Conservation (phyloP, 1,140 invertebrate species). For the Saxidomus purpurata region DNA sequence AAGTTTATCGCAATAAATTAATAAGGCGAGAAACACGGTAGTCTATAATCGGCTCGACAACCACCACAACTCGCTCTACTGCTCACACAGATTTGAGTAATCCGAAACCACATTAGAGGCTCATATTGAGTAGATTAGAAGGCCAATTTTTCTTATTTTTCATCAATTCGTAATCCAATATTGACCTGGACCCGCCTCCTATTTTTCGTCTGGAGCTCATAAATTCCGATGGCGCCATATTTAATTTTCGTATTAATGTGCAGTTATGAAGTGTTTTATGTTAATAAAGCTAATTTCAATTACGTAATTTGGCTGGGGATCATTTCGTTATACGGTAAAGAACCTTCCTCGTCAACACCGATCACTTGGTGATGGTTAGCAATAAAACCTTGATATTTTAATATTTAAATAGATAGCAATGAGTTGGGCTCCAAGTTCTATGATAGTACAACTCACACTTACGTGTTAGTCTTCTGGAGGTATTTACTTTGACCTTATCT, state of each 20-base stretch:
- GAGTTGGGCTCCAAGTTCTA: no score
- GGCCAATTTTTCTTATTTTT: slow-evolving; percentile 64
- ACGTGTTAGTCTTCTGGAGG: no score
- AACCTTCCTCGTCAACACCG: no score
- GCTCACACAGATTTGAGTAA: slow-evolving; percentile 50
- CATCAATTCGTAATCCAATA: slow-evolving; percentile 62
- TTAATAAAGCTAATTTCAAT: background rate
- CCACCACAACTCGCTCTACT: slow-evolving; percentile 38
- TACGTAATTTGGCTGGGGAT: no score
- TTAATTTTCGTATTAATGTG: slow-evolving; percentile 1
- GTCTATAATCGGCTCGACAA: slow-evolving; percentile 59
- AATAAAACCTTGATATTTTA: no score
- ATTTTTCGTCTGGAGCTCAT: slow-evolving; percentile 28
- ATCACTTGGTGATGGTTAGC: no score
- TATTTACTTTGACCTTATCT: no score
- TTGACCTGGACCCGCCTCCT: slow-evolving; percentile 21
- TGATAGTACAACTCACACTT: no score
- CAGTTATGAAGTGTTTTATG: background rate
- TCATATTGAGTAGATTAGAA: slow-evolving; percentile 15
- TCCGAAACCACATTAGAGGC: slow-evolving; percentile 53
- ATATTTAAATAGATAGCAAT: no score
- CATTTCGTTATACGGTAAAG: no score
- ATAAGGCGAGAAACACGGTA: slow-evolving; percentile 55
- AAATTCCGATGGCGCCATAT: slow-evolving; percentile 61
- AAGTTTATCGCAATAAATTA: slow-evolving; percentile 69